A percentile compares a stretch with the other conserved stretches of the same genome.
phyloP scores from a whole-genome alignment of 2,797 vertebrate species.

The Chromis chromis region DNA sequence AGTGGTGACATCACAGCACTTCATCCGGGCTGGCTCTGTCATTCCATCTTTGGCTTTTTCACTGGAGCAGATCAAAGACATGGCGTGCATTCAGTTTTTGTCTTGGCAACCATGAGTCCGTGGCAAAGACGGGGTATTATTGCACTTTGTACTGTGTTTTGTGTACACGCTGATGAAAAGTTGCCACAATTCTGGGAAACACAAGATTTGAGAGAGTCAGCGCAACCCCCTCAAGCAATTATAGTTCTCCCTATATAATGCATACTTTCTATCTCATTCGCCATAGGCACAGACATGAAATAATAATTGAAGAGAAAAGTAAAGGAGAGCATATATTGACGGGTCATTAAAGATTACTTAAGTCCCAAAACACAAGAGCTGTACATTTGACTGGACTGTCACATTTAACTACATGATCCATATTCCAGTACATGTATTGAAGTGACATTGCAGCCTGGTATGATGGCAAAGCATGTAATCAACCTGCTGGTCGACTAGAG shows the following conservation, averaged over 20 bases:
- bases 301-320: conserved; percentile 24
- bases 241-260: conserved; percentile 7
- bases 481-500: too few relatives aligned
- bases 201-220: neutral
- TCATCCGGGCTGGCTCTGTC: conserved; percentile 30
- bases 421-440: neutral
- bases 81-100: conserved; percentile 40
- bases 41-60: conserved; percentile 32
- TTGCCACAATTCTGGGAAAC: conserved; percentile 4
- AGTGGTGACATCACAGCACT: conserved; percentile 26
- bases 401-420: conserved; percentile 4
- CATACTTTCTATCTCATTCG: neutral
- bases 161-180: conserved; percentile 32
- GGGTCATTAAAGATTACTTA: conserved; percentile 9
- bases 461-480: too few relatives aligned
- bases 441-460: too few relatives aligned
- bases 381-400: conserved; percentile 9
- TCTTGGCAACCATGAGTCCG: conserved; percentile 33
- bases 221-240: conserved; percentile 3
- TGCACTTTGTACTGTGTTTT: conserved; percentile 29
- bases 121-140: conserved; percentile 19
- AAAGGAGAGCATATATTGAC: neutral
- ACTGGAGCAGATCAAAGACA: conserved; percentile 52
- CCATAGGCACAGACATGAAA: conserved; percentile 25
- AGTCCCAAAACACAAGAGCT: neutral